Conservation (phyloP, 2,113 vertebrate genomes). For the Mus musculus region GRCm39 chr8:74798001-74798500, state of each 20-base stretch:
- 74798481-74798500: not conserved
- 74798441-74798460: not conserved
- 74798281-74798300: not conserved
- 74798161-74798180: not conserved
- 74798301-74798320: not conserved
- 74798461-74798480: not conserved
- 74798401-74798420: not conserved
- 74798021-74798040: not conserved
- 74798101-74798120: not conserved
- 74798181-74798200: not conserved
- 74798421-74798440: not conserved
- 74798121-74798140: not conserved
- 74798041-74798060: not conserved
- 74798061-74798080: not conserved
- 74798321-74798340: constrained; percentile 34
- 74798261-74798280: constrained; percentile 23
- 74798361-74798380: not conserved
- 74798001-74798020: not conserved
- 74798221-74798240: not conserved
- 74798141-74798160: not conserved
- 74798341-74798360: constrained; percentile 17
- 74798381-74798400: not conserved
- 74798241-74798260: not conserved
- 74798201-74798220: fast-evolving
- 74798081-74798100: not conserved